Evolutionary conservation across 2,797 vertebrate species (phyloP).

Genomic region (Loriculus beryllinus): DNA sequence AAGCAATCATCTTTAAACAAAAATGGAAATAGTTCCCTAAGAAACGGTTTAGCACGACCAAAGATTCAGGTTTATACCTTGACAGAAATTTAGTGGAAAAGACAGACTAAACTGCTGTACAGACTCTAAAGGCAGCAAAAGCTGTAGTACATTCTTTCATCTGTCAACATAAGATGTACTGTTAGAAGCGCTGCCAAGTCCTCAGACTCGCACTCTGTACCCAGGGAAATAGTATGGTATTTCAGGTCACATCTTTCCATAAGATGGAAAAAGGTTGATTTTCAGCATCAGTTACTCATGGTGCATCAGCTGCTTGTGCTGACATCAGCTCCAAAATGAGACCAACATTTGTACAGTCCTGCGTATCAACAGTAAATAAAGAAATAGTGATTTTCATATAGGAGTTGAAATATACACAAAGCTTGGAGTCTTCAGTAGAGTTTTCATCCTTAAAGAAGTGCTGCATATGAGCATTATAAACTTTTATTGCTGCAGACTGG

Average conservation of each 20-base stretch:
- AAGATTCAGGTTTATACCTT: neutral
- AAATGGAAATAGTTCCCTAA: neutral
- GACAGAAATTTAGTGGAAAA: neutral
- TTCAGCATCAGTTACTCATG: neutral
- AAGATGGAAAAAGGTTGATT: neutral
- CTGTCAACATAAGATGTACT: neutral
- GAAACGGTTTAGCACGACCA: neutral
- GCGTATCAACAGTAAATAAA: neutral
- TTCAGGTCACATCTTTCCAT: neutral
- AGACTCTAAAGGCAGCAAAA: neutral
- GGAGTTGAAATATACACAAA: neutral
- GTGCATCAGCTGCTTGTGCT: neutral
- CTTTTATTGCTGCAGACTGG: neutral
- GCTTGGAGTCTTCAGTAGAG: neutral
- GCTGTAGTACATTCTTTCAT: neutral
- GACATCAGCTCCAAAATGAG: neutral
- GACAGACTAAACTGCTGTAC: neutral
- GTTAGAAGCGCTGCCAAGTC: neutral
- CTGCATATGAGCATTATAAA: neutral
- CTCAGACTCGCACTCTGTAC: neutral
- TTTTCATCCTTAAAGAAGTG: neutral
- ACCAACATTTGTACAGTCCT: neutral
- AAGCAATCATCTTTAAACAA: neutral
- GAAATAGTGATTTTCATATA: neutral
- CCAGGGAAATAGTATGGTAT: neutral